A percentile compares a stretch with the other conserved stretches of the same genome.
phyloP scores from a whole-genome alignment of 2,888 invertebrate species.

The Drosophila suboccidentalis region DNA sequence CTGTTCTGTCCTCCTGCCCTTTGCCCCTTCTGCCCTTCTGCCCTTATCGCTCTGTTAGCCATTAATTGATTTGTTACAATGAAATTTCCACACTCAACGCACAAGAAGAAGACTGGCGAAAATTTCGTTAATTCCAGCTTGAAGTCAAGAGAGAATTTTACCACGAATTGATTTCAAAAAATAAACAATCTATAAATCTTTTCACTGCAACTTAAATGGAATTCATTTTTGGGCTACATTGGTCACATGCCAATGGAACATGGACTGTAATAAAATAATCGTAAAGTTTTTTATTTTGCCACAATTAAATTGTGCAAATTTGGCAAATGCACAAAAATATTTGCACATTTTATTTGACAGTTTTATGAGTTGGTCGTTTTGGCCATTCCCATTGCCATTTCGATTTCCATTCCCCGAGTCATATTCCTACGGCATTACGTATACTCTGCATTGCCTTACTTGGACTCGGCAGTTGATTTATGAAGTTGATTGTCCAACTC shows the following conservation, averaged over 20 bases:
- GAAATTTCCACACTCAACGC: constrained; percentile 74
- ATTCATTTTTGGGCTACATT: constrained; percentile 34
- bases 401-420: constrained; percentile 6
- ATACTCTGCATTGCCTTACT: constrained; percentile 41
- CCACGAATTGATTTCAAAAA: constrained; percentile 38
- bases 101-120: constrained; percentile 50
- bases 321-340: constrained; percentile 77
- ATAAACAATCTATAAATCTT: constrained; percentile 58
- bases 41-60: constrained; percentile 31
- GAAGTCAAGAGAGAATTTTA: constrained; percentile 32
- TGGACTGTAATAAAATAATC: constrained; percentile 70
- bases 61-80: constrained; percentile 80
- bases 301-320: constrained; percentile 78
- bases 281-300: constrained; percentile 70
- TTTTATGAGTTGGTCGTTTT: constrained; percentile 67
- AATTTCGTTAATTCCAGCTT: constrained; percentile 57
- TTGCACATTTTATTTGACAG: constrained; percentile 76
- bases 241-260: constrained; percentile 59
- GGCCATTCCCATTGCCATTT: constrained; percentile 28
- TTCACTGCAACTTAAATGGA: constrained; percentile 44
- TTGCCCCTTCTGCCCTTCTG: not conserved
- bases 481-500: constrained; percentile 67
- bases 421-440: constrained; percentile 32
- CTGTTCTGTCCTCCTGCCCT: not conserved
- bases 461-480: constrained; percentile 63